These are phyloP conservation scores for Oscheius onirici DNA, from an alignment of 2,888 invertebrate genomes.

Conservation along the genomic window DNA sequence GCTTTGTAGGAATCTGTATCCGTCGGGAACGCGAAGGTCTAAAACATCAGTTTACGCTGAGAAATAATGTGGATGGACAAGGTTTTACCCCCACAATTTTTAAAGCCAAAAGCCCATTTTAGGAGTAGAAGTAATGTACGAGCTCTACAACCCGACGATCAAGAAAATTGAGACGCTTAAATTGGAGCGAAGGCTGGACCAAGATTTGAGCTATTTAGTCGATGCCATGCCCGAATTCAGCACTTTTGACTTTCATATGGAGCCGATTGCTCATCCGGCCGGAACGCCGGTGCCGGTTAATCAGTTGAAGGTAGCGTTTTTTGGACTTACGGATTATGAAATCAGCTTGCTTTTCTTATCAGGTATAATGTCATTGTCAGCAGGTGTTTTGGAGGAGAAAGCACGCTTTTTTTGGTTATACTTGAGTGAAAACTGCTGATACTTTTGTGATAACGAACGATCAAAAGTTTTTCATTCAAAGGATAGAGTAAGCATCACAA, in stretches of 20 bases:
- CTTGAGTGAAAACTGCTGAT: too few relatives aligned
- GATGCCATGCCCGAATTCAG: slow-evolving; percentile 84
- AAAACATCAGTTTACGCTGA: slow-evolving; percentile 84
- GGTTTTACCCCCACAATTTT: too few relatives aligned
- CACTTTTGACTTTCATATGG: slow-evolving; percentile 91
- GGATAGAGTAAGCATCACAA: too few relatives aligned
- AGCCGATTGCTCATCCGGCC: slow-evolving; percentile 82
- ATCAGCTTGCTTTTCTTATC: too few relatives aligned
- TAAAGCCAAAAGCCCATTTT: slow-evolving; percentile 24
- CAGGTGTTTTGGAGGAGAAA: too few relatives aligned
- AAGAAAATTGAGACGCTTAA: slow-evolving; percentile 88
- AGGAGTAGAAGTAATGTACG: slow-evolving; percentile 81
- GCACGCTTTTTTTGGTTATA: too few relatives aligned
- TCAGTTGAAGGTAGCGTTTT: slow-evolving; percentile 73
- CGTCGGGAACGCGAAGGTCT: slow-evolving; percentile 84
- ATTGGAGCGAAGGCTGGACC: slow-evolving; percentile 91
- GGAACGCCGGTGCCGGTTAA: slow-evolving; percentile 84
- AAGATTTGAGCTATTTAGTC: slow-evolving; percentile 85
- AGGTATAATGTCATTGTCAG: too few relatives aligned
- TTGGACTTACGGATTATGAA: too few relatives aligned
- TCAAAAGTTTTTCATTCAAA: too few relatives aligned
- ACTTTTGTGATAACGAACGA: too few relatives aligned
- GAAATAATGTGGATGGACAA: slow-evolving; percentile 92
- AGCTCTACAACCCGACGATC: slow-evolving; percentile 92
- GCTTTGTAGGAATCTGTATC: slow-evolving; percentile 94